Evolutionary conservation across 1,140 invertebrate genomes (phyloP).

Genomic region (Camponotus pennsylvanicus): DNA sequence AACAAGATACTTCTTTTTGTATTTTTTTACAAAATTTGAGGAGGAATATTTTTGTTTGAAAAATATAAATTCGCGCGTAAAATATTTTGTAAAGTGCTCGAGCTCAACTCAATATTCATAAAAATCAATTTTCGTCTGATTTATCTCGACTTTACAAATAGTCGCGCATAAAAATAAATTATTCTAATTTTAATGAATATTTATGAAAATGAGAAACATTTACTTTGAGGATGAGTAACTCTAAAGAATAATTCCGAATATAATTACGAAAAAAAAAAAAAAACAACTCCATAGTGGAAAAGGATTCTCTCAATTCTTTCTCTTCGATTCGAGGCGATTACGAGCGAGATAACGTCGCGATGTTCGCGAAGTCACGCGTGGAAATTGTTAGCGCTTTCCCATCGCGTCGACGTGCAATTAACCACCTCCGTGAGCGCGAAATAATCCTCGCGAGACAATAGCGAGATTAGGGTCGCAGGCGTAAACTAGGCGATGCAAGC

Average conservation of each 20-base stretch:
- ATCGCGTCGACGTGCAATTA: constrained; percentile 58
- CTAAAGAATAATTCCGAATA: not conserved
- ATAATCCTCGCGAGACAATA: constrained; percentile 66
- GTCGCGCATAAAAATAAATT: not conserved
- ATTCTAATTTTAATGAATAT: constrained; percentile 7
- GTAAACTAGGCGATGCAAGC: constrained; percentile 65
- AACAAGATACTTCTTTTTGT: constrained; percentile 1
- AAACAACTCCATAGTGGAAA: not conserved
- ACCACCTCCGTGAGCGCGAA: constrained; percentile 37
- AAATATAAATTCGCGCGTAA: not conserved
- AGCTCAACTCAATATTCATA: not conserved
- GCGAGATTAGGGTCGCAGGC: constrained; percentile 72
- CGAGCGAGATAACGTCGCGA: not conserved
- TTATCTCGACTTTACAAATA: not conserved
- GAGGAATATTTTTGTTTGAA: not conserved
- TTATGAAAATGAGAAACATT: constrained; percentile 19
- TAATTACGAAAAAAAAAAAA: constrained; percentile 6
- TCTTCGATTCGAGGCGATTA: constrained; percentile 12
- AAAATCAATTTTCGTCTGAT: not conserved
- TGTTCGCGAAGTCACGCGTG: constrained; percentile 21
- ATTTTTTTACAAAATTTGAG: not conserved
- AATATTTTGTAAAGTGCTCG: not conserved
- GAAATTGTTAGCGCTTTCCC: constrained; percentile 51
- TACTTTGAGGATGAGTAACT: not conserved
- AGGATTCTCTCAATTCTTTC: not conserved